A percentile compares a stretch with the other conserved stretches of the same genome.
Conservation (phyloP, 2,797 vertebrate species). For the Hephaestus fuliginosus region DNA sequence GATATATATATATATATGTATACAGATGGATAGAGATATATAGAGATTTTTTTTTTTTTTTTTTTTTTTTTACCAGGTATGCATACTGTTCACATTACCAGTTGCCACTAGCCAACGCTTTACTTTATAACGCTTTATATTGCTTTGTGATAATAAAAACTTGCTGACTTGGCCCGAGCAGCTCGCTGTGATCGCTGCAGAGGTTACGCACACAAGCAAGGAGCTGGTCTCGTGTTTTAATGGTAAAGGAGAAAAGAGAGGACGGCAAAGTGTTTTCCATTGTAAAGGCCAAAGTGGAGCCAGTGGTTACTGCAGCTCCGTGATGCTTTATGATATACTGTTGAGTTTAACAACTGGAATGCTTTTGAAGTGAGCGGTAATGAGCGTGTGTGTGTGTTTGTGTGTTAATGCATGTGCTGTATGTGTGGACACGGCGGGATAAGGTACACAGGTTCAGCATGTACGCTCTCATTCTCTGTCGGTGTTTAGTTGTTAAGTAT, state of each 20-base stretch:
- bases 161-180: slow-evolving; percentile 44
- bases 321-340: slow-evolving; percentile 66
- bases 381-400: slow-evolving; percentile 44
- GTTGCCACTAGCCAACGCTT: slow-evolving; percentile 25
- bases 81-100: slow-evolving; percentile 27
- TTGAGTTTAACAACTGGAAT: slow-evolving; percentile 69
- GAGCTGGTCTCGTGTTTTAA: slow-evolving; percentile 33
- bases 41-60: too few species aligned
- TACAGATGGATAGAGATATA: too few species aligned
- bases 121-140: slow-evolving; percentile 29
- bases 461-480: background rate
- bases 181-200: slow-evolving; percentile 23
- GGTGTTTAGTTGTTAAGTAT: background rate
- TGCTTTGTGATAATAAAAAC: slow-evolving; percentile 26
- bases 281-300: slow-evolving; percentile 50
- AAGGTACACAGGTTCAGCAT: background rate
- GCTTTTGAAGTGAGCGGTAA: slow-evolving; percentile 70
- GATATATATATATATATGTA: too few species aligned
- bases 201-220: background rate
- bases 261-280: slow-evolving; percentile 54
- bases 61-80: background rate
- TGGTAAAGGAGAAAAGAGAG: slow-evolving; percentile 18
- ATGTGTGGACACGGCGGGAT: slow-evolving; percentile 23
- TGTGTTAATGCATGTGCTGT: slow-evolving; percentile 13
- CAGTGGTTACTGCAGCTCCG: slow-evolving; percentile 37